These are phyloP conservation scores for Xerus inauris DNA, from an alignment of 2,113 vertebrate species.

Conservation along the genomic window DNA sequence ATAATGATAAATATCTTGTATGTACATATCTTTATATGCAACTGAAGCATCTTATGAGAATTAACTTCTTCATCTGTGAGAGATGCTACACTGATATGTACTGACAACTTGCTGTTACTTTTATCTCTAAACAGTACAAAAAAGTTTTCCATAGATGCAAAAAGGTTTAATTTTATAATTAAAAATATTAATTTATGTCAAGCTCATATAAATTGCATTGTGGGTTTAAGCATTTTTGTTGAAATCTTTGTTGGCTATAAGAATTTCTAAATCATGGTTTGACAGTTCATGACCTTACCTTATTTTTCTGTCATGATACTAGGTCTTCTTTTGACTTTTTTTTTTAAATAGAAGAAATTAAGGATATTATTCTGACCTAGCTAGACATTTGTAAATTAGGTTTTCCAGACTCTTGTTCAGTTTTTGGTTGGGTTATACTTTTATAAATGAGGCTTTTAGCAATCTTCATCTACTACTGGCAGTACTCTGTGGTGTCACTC, in stretches of 20 bases:
- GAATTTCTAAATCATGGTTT: not conserved
- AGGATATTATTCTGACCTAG: not conserved
- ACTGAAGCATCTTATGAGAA: not conserved
- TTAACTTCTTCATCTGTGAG: not conserved
- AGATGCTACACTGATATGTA: not conserved
- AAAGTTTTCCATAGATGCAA: not conserved
- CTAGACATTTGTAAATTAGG: not conserved
- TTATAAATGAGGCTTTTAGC: not conserved
- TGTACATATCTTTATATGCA: not conserved
- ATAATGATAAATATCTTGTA: not conserved
- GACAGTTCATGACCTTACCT: not conserved
- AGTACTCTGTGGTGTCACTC: not conserved
- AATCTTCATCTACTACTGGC: not conserved
- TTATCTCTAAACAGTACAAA: not conserved
- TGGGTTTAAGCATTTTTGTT: not conserved
- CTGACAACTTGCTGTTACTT: not conserved
- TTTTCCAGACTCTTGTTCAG: not conserved
- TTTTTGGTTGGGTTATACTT: not conserved
- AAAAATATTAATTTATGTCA: not conserved
- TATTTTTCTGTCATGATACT: not conserved
- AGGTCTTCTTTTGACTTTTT: not conserved
- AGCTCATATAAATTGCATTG: not conserved
- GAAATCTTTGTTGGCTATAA: not conserved
- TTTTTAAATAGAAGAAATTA: not conserved
- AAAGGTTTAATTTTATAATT: not conserved